Percentiles rank a stretch among this genome's conserved stretches.
phyloP scores from a whole-genome alignment of 1,140 invertebrate genomes.

The Caenorhabditis tropicalis region DNA sequence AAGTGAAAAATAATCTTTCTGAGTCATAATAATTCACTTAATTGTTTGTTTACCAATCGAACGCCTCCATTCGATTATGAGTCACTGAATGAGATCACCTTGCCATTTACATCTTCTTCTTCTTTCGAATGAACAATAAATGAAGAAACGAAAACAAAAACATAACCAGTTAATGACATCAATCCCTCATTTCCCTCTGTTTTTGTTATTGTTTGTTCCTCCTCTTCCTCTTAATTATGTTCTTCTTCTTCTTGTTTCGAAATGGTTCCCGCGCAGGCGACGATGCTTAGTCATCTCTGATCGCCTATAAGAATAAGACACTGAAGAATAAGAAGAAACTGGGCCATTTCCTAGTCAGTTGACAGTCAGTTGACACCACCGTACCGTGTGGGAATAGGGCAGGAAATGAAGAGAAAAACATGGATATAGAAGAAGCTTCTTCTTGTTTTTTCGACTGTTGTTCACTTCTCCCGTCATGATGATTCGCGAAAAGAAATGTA shows the following conservation, averaged over 20 bases:
- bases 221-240: neutral
- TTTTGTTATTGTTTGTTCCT: neutral
- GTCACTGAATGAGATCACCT: no score
- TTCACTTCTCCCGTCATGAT: neutral
- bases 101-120: neutral
- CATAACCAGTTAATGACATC: slow-evolving; percentile 20
- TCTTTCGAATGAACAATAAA: neutral
- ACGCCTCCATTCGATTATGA: neutral
- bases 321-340: neutral
- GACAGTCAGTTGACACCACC: slow-evolving; percentile 14
- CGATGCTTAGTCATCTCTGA: slow-evolving; percentile 30
- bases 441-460: neutral
- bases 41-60: no score
- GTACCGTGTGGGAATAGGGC: neutral
- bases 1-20: no score
- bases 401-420: neutral
- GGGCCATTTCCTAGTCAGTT: no score
- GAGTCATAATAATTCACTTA: no score
- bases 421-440: neutral
- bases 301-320: neutral
- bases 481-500: no score
- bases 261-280: neutral
- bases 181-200: neutral
- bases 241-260: neutral
- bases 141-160: neutral